Evolutionary conservation across 2,113 vertebrate species (phyloP).

Genomic region (Miniopterus natalensis): DNA sequence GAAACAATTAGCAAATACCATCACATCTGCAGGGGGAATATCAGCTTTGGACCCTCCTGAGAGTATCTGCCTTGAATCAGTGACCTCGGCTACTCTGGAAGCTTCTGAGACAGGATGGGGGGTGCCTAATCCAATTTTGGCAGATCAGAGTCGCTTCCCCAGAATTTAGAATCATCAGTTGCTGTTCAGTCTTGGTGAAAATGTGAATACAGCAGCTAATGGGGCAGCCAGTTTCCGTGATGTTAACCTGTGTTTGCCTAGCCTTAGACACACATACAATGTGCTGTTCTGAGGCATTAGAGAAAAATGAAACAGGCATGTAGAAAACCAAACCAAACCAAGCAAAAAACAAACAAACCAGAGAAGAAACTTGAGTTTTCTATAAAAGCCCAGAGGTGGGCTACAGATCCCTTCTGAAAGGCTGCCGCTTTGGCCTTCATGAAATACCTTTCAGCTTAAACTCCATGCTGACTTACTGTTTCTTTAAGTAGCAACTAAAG

Average conservation of each 20-base stretch:
- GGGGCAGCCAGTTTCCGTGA: background rate
- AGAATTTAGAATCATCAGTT: background rate
- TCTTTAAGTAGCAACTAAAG: background rate
- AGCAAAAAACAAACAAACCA: background rate
- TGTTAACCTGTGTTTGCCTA: background rate
- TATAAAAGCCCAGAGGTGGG: background rate
- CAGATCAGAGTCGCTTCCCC: background rate
- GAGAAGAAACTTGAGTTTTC: background rate
- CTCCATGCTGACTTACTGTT: background rate
- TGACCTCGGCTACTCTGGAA: background rate
- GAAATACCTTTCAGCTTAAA: background rate
- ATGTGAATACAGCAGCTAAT: background rate
- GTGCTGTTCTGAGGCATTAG: background rate
- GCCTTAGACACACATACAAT: background rate
- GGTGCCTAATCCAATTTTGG: background rate
- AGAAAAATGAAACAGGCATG: too few relatives aligned
- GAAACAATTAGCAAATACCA: background rate
- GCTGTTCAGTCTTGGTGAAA: background rate
- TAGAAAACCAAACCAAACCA: background rate
- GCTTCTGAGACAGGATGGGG: background rate
- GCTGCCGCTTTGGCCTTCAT: background rate
- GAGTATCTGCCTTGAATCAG: background rate
- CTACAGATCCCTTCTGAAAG: background rate
- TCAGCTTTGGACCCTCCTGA: background rate
- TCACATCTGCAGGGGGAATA: background rate